These are phyloP conservation scores for Macroramphosus scolopax DNA, from an alignment of 2,797 vertebrate genomes.

Conservation along the genomic window DNA sequence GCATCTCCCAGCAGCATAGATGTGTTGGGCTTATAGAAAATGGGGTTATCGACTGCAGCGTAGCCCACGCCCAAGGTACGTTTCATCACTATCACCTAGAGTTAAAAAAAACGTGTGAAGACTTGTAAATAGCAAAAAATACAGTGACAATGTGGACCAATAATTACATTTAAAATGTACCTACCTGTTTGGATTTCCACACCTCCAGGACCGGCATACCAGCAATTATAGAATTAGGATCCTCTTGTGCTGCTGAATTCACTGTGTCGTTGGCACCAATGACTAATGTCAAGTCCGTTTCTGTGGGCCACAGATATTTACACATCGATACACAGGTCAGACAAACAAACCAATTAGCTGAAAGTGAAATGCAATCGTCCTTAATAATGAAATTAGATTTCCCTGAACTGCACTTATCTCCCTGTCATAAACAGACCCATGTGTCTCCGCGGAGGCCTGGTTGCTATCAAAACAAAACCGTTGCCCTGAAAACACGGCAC, in stretches of 20 bases:
- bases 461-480: constrained; percentile 63
- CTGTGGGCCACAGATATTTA: constrained; percentile 66
- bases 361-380: no score
- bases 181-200: constrained; percentile 98
- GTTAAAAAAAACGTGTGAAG: no score
- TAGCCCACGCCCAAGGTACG: constrained; percentile 94
- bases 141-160: no score
- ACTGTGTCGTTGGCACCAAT: constrained; percentile 98
- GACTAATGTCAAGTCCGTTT: constrained; percentile 93
- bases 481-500: constrained; percentile 60
- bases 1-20: constrained; percentile 95
- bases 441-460: constrained; percentile 52
- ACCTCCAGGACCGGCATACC: constrained; percentile 98
- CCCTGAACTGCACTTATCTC: constrained; percentile 45
- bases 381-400: no score
- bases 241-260: constrained; percentile 96
- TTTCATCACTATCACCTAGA: constrained; percentile 95
- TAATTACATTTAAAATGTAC: constrained; percentile 4
- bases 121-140: no score
- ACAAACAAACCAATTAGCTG: constrained; percentile 6
- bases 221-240: constrained; percentile 96
- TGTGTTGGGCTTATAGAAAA: constrained; percentile 98
- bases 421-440: constrained; percentile 68
- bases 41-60: constrained; percentile 95
- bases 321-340: constrained; percentile 13